phyloP scores from a whole-genome alignment of 2,888 invertebrate species.

The Melieria picta region DNA sequence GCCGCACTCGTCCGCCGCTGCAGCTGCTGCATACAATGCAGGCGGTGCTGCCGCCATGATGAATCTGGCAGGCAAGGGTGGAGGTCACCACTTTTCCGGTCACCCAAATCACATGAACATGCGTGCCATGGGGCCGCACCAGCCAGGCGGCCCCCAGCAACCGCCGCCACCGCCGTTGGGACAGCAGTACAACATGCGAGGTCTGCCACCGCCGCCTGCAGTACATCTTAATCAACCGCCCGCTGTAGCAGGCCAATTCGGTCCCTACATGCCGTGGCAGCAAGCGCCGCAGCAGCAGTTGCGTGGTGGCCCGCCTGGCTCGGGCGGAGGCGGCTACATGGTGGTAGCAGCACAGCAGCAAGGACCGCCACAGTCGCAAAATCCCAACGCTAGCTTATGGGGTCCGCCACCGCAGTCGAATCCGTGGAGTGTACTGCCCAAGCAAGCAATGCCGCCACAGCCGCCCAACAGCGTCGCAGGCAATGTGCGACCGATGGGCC shows the following conservation, averaged over 20 bases:
- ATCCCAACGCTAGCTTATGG: constrained; percentile 65
- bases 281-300: constrained; percentile 57
- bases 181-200: constrained; percentile 47
- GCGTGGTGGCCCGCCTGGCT: constrained; percentile 51
- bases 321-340: constrained; percentile 39
- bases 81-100: constrained; percentile 50
- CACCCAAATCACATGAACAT: constrained; percentile 55
- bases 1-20: constrained; percentile 51
- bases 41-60: constrained; percentile 57
- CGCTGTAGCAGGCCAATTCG: constrained; percentile 45
- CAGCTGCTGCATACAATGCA: constrained; percentile 48
- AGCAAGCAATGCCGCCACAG: constrained; percentile 49
- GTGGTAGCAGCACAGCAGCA: constrained; percentile 44
- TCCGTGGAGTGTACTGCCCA: constrained; percentile 64
- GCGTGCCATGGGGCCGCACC: constrained; percentile 52
- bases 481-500: constrained; percentile 49
- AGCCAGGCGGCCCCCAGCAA: constrained; percentile 45
- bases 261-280: constrained; percentile 50
- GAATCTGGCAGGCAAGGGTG: constrained; percentile 44
- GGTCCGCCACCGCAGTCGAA: constrained; percentile 65
- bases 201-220: constrained; percentile 47
- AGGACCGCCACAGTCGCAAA: constrained; percentile 57
- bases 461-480: constrained; percentile 46
- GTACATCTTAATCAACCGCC: constrained; percentile 56
- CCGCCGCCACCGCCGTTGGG: constrained; percentile 48